Base-by-base conservation (phyloP, 2,888 invertebrate species). In the Exephanes ischioxanthus region DNA sequence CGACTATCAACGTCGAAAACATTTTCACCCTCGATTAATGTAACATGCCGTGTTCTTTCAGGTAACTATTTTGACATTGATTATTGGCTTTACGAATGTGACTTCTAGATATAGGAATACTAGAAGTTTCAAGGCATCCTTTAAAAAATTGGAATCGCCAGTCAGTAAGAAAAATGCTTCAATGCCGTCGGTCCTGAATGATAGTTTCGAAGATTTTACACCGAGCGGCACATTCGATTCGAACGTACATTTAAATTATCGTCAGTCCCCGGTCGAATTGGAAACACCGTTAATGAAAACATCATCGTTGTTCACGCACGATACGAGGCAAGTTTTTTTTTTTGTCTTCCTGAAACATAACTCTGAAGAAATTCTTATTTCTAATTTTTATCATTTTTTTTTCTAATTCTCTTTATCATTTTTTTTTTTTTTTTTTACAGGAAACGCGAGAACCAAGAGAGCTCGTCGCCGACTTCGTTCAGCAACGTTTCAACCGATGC, bases 101-200 rank as follows among this genome's bases (percentile, higher is more conserved):
- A 91, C 86, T 78, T 86, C 89, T 16, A 88, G 86, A 66, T 80
- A 89, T 82, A 76, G 84, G 3, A 82, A 72, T 19, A 78, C 80
- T 55, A 37, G 58, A 48, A 83, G 89, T 84, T 61, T 87, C 71
- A 89, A 87, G 61, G 76, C 92, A n/a, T 85, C 91, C 3, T 92
- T 94, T 26, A 93, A 94, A 85, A 93, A 92, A 88, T 87, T 94
- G n/a, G 91, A 91, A 76, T 88, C 90, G n/a, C 81, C 80, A 14
- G 67, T 73, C 4, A 86, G 75, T 33, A 87, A 86, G 48, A 77
- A 76, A 73, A 75, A 76, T 71, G 51, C 70, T n/a, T 14, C 45
- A 58, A 3, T n/a, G 51, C 81, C 76, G 19, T 71, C 76, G 75
- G 58, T 67, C 3, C 16, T 67, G 1, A 51, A 72, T 3, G 77